Evolutionary conservation across 1,140 invertebrate genomes (phyloP).

Genomic region (Heliconius himera): DNA sequence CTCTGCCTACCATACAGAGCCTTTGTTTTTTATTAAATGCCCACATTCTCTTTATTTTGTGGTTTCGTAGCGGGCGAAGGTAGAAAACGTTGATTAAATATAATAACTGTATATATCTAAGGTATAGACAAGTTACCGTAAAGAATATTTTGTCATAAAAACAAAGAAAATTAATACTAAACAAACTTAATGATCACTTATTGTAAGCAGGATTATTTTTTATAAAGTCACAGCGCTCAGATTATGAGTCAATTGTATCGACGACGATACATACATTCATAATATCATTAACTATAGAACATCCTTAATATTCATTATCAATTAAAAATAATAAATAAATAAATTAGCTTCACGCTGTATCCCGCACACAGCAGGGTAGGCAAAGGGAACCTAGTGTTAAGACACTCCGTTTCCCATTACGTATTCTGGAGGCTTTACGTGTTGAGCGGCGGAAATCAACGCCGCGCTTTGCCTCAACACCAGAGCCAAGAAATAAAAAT

Average conservation of each 20-base stretch:
- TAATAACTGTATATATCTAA: not conserved
- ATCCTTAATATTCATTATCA: slow-evolving; percentile 44
- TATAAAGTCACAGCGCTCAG: not conserved
- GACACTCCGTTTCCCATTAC: no score
- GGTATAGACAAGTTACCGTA: not conserved
- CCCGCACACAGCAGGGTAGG: no score
- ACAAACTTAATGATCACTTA: not conserved
- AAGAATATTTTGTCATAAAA: not conserved
- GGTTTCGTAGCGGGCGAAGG: fast-evolving
- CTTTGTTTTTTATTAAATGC: no score
- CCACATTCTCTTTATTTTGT: no score
- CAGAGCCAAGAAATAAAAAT: no score
- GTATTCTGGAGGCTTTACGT: no score
- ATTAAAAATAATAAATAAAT: no score
- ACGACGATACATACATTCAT: not conserved
- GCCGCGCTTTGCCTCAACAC: no score
- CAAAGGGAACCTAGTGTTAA: no score
- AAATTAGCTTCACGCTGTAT: no score
- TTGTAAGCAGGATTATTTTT: slow-evolving; percentile 8
- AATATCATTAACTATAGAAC: slow-evolving; percentile 25
- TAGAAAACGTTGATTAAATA: not conserved
- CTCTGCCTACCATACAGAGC: no score
- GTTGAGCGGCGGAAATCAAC: no score
- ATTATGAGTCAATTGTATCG: slow-evolving; percentile 30
- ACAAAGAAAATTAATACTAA: not conserved